Evolutionary conservation across 2,888 invertebrate genomes (phyloP).

Genomic region (Drepana falcataria): DNA sequence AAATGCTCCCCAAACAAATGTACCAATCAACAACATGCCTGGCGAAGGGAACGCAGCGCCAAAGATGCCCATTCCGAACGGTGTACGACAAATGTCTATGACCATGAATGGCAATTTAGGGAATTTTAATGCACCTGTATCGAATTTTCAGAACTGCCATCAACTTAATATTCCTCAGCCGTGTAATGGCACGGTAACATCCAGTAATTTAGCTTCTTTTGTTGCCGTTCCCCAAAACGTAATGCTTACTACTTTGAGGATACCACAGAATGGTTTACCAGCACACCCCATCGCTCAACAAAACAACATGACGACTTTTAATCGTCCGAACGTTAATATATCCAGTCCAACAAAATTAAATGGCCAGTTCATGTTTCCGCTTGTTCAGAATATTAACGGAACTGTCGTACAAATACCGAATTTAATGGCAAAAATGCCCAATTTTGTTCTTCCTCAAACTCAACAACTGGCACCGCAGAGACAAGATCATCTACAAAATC

Average conservation of each 20-base stretch:
- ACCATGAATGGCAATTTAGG: slow-evolving; percentile 55
- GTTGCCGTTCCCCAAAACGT: slow-evolving; percentile 75
- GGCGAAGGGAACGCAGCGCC: slow-evolving; percentile 59
- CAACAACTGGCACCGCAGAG: slow-evolving; percentile 53
- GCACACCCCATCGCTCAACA: slow-evolving; percentile 58
- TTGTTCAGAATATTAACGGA: slow-evolving; percentile 79
- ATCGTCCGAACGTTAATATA: slow-evolving; percentile 61
- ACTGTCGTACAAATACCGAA: slow-evolving; percentile 81
- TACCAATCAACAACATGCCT: slow-evolving; percentile 34
- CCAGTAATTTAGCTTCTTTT: slow-evolving; percentile 65
- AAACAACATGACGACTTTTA: slow-evolving; percentile 58
- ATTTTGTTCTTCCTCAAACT: slow-evolving; percentile 68
- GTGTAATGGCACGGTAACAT: slow-evolving; percentile 58
- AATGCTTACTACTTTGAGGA: slow-evolving; percentile 77
- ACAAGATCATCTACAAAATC: slow-evolving; percentile 64
- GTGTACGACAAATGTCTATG: slow-evolving; percentile 62
- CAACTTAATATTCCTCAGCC: slow-evolving; percentile 63
- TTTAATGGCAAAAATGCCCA: slow-evolving; percentile 78
- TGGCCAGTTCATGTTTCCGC: slow-evolving; percentile 78
- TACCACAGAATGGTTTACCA: slow-evolving; percentile 72
- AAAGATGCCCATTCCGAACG: slow-evolving; percentile 63
- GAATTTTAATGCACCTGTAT: slow-evolving; percentile 60
- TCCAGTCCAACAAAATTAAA: slow-evolving; percentile 70
- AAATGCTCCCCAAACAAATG: slow-evolving; percentile 36
- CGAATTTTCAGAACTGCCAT: slow-evolving; percentile 65